A percentile compares a stretch with the other conserved stretches of the same genome.
phyloP scores from a whole-genome alignment of 2,797 vertebrate species.

The Sebastes ruberrimus region DNA sequence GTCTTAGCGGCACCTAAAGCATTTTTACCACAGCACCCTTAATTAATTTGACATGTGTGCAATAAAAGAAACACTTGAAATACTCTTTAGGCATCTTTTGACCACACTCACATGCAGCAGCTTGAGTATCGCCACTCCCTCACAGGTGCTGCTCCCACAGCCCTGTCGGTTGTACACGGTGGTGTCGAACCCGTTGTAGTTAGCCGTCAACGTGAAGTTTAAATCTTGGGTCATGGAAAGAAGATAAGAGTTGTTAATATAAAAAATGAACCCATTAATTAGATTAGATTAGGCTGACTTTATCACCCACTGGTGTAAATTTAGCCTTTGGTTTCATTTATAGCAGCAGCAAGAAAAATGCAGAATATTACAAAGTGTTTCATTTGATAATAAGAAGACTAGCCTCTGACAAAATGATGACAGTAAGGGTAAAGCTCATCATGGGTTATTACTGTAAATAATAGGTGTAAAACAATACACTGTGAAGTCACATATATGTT shows the following conservation, averaged over 20 bases:
- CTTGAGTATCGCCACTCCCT: constrained; percentile 92
- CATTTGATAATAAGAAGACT: background rate
- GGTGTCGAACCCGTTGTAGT: constrained; percentile 80
- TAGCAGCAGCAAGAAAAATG: background rate
- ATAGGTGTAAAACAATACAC: background rate
- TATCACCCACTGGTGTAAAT: background rate
- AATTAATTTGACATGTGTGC: background rate
- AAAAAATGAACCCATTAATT: background rate
- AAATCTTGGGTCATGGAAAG: constrained; percentile 72
- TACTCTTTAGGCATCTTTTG: background rate
- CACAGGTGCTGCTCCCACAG: constrained; percentile 92
- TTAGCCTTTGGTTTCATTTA: background rate
- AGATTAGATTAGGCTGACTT: constrained; percentile 7
- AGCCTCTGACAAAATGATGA: background rate
- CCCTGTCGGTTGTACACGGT: constrained; percentile 84
- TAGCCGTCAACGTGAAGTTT: constrained; percentile 79
- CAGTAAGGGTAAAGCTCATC: background rate
- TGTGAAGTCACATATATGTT: background rate
- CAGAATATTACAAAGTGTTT: background rate
- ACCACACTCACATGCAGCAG: constrained; percentile 84
- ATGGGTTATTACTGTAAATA: background rate
- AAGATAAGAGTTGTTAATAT: constrained; percentile 36
- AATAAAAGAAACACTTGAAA: background rate
- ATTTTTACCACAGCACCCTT: background rate
- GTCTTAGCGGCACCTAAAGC: background rate